Percentiles rank a stretch among this genome's conserved stretches.
phyloP scores from a whole-genome alignment of 2,888 invertebrate species.

The Laspeyria flexula region DNA sequence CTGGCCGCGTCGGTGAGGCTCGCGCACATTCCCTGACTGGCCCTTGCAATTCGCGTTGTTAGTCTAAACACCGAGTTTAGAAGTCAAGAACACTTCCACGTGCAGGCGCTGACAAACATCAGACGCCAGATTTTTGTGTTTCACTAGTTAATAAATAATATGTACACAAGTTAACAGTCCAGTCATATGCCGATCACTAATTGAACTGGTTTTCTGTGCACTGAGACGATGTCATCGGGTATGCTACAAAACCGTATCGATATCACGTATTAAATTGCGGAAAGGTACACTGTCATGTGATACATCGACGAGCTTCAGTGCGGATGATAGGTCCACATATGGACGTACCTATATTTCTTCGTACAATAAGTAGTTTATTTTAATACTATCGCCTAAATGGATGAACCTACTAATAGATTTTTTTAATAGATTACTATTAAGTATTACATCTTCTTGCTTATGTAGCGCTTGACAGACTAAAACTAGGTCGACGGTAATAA shows the following conservation, averaged over 20 bases:
- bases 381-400: too few relatives aligned
- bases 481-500: too few relatives aligned
- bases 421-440: too few relatives aligned
- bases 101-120: slow-evolving; percentile 48
- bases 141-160: too few relatives aligned
- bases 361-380: not conserved
- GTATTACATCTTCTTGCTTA: too few relatives aligned
- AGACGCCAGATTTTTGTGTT: slow-evolving; percentile 50
- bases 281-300: slow-evolving; percentile 52
- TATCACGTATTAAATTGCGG: slow-evolving; percentile 54
- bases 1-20: slow-evolving; percentile 58
- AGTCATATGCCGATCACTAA: not conserved
- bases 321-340: slow-evolving; percentile 36
- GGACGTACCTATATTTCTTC: slow-evolving; percentile 21
- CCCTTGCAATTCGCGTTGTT: slow-evolving; percentile 54
- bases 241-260: slow-evolving; percentile 34
- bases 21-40: slow-evolving; percentile 56
- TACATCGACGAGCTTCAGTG: slow-evolving; percentile 52
- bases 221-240: slow-evolving; percentile 14
- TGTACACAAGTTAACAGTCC: not conserved
- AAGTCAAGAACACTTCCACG: slow-evolving; percentile 55
- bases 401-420: too few relatives aligned
- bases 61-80: slow-evolving; percentile 57
- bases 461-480: too few relatives aligned
- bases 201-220: slow-evolving; percentile 13